A percentile compares a stretch with the other conserved stretches of the same genome.
These are phyloP conservation scores for Synanthedon tipuliformis DNA, from an alignment of 2,888 invertebrate species.

Conservation along the genomic window DNA sequence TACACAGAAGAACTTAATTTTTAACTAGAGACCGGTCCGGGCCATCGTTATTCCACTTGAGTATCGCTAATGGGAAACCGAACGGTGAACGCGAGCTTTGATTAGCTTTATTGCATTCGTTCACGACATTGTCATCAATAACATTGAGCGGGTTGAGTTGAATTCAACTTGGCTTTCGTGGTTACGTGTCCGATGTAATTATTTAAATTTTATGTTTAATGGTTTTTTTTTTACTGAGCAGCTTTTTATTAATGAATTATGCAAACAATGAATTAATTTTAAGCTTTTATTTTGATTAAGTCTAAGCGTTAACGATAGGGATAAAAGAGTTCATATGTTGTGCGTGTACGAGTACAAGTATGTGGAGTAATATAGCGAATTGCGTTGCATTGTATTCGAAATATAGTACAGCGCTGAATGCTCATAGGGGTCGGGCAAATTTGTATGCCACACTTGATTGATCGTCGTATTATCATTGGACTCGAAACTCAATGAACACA, in stretches of 20 bases:
- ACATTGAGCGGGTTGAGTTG: slow-evolving; percentile 10
- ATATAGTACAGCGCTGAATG: slow-evolving; percentile 18
- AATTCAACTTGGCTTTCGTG: slow-evolving; percentile 16
- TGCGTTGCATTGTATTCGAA: slow-evolving; percentile 28
- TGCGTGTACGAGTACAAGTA: slow-evolving; percentile 6
- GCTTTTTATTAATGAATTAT: background rate
- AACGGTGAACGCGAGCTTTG: slow-evolving; percentile 11
- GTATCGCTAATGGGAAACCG: slow-evolving; percentile 23
- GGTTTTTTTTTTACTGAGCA: background rate
- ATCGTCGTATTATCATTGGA: slow-evolving; percentile 25
- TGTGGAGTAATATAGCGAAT: slow-evolving; percentile 31
- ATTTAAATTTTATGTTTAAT: slow-evolving; percentile 7
- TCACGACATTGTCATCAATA: slow-evolving; percentile 30
- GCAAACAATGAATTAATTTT: background rate
- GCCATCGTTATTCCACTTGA: slow-evolving; percentile 1
- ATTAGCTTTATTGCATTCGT: slow-evolving; percentile 31
- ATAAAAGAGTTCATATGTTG: background rate
- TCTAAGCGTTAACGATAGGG: background rate
- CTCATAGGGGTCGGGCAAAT: slow-evolving; percentile 13
- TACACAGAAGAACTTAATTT: slow-evolving; percentile 41
- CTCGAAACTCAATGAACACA: slow-evolving; percentile 14
- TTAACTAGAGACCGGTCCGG: slow-evolving; percentile 34
- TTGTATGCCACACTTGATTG: slow-evolving; percentile 31
- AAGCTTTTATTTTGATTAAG: background rate
- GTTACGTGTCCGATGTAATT: slow-evolving; percentile 4